These are phyloP conservation scores for Pseudomugil tenellus DNA, from an alignment of 2,797 vertebrate genomes.

Conservation along the genomic window DNA sequence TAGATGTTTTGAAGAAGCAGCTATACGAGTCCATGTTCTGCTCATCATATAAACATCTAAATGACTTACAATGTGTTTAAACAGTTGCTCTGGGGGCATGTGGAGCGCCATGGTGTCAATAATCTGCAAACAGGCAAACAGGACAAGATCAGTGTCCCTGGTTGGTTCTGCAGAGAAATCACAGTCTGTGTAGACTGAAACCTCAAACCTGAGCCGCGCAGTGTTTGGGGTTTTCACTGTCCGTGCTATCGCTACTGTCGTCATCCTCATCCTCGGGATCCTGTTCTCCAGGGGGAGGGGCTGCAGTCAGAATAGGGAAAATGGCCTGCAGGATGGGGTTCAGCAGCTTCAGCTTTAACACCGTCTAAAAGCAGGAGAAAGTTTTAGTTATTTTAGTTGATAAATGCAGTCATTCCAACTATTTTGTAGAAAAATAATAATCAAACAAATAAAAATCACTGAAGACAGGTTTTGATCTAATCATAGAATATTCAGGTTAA, in stretches of 20 bases:
- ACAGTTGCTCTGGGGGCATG: conserved; percentile 91
- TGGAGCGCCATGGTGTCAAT: conserved; percentile 91
- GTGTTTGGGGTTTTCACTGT: conserved; percentile 81
- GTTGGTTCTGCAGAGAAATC: not conserved
- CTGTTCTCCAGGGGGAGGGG: conserved; percentile 85
- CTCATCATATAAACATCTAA: not conserved
- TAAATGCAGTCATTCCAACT: not conserved
- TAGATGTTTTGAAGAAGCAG: not conserved
- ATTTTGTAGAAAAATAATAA: not conserved
- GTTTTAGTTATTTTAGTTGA: not conserved
- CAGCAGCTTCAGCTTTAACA: conserved; percentile 89
- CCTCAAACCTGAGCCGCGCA: conserved; percentile 84
- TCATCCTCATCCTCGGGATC: conserved; percentile 91
- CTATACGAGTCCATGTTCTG: not conserved
- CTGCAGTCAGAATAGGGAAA: conserved; percentile 87
- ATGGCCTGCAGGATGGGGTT: conserved; percentile 84
- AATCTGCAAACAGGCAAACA: conserved; percentile 76
- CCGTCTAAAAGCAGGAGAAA: conserved; percentile 70
- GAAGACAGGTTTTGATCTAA: not conserved
- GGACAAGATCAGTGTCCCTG: not conserved
- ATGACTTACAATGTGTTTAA: conserved; percentile 85
- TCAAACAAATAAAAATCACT: not conserved
- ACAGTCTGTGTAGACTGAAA: no score
- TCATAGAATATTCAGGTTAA: not conserved
- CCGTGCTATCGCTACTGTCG: conserved; percentile 73